phyloP scores from a whole-genome alignment of 2,888 invertebrate species.

The Cyrtodaria siliqua region DNA sequence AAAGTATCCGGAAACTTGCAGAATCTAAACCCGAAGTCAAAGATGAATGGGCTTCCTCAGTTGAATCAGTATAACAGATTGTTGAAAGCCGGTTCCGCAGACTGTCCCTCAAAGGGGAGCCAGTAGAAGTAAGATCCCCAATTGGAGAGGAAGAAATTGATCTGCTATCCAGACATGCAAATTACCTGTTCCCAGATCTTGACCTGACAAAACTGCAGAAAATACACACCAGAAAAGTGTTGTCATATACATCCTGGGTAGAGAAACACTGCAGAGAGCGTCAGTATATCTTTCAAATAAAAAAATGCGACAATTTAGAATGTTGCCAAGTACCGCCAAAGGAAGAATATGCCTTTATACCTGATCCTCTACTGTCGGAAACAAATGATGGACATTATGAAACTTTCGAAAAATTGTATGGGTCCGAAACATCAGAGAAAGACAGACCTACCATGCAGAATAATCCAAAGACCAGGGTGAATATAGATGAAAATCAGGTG shows the following conservation, averaged over 20 bases:
- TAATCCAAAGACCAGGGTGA: no score
- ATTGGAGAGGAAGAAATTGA: conserved; percentile 18
- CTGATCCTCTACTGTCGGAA: conserved; percentile 5
- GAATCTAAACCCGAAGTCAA: conserved; percentile 2
- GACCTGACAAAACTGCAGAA: not conserved
- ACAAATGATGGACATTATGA: not conserved
- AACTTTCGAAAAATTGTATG: conserved; percentile 8
- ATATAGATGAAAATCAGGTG: no score
- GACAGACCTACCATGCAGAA: conserved; percentile 17
- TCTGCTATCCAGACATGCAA: not conserved
- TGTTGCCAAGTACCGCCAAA: conserved; percentile 1
- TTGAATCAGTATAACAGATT: conserved; percentile 16
- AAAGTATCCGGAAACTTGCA: not conserved
- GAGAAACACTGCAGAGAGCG: conserved; percentile 11
- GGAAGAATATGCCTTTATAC: not conserved
- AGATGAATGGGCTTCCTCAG: conserved; percentile 15
- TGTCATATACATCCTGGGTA: conserved; percentile 5
- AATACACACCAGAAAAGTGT: conserved; percentile 1
- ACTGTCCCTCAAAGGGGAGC: conserved; percentile 29
- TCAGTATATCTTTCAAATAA: conserved; percentile 7
- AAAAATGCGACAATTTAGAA: conserved; percentile 10
- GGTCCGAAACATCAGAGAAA: conserved; percentile 8
- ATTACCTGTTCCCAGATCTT: conserved; percentile 5
- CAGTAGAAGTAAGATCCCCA: conserved; percentile 11
- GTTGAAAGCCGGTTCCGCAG: conserved; percentile 19